Evolutionary conservation across 2,888 invertebrate species (phyloP).

Genomic region (Drosophila pseudotakahashii): DNA sequence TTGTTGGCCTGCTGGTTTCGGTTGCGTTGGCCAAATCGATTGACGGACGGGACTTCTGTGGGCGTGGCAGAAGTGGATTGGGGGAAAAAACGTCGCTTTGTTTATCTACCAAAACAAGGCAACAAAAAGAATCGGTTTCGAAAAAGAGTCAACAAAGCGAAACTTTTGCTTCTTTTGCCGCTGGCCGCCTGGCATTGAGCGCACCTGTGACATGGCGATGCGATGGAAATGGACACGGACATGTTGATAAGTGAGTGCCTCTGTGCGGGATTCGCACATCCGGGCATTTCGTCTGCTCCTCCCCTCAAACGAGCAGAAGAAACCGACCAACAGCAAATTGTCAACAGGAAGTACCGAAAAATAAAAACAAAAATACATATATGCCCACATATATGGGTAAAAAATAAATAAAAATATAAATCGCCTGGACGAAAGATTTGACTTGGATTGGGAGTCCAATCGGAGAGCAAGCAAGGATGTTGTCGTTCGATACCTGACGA

Average conservation of each 20-base stretch:
- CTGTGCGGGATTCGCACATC: slow-evolving; percentile 60
- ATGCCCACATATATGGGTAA: slow-evolving; percentile 1
- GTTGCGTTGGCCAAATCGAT: slow-evolving; percentile 68
- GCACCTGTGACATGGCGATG: slow-evolving; percentile 71
- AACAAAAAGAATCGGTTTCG: slow-evolving; percentile 27
- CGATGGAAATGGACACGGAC: slow-evolving; percentile 34
- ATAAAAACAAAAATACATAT: slow-evolving; percentile 42
- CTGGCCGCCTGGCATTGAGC: slow-evolving; percentile 58
- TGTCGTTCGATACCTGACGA: slow-evolving; percentile 68
- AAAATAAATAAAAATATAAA: slow-evolving; percentile 11
- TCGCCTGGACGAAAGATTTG: slow-evolving; percentile 35
- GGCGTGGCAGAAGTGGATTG: slow-evolving; percentile 11
- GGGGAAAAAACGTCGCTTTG: slow-evolving; percentile 66
- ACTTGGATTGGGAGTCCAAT: slow-evolving; percentile 23
- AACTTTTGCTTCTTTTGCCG: slow-evolving; percentile 37
- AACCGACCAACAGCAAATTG: slow-evolving; percentile 55
- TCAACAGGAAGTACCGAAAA: slow-evolving; percentile 71
- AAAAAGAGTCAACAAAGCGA: slow-evolving; percentile 59
- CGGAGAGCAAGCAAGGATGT: slow-evolving; percentile 8
- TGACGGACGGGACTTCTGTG: slow-evolving; percentile 60
- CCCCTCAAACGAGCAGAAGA: slow-evolving; percentile 4
- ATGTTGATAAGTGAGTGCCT: slow-evolving; percentile 47
- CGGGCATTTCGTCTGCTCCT: slow-evolving; percentile 51
- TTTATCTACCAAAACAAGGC: slow-evolving; percentile 74
- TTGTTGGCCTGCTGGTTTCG: slow-evolving; percentile 34